These are phyloP conservation scores for Bombyx mandarina DNA, from an alignment of 1,140 invertebrate genomes.

Conservation along the genomic window DNA sequence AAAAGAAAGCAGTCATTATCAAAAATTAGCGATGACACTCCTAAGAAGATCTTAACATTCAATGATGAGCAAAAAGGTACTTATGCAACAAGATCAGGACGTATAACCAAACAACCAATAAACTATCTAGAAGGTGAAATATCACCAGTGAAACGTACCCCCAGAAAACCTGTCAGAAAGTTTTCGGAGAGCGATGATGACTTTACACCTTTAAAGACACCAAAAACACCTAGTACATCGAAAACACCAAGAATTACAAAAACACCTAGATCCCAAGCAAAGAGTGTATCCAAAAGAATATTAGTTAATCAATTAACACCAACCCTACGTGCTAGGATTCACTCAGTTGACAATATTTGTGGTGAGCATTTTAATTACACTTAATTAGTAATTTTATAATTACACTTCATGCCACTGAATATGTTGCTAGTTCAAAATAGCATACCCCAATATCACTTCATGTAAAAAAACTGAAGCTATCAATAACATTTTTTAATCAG, in stretches of 20 bases:
- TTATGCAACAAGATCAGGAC: constrained; percentile 32
- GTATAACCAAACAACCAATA: constrained; percentile 28
- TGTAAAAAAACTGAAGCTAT: too few relatives aligned
- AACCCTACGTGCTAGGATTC: constrained; percentile 43
- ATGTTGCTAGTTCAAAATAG: too few relatives aligned
- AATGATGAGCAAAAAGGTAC: constrained; percentile 36
- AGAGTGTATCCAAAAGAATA: constrained; percentile 42
- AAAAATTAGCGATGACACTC: constrained; percentile 37
- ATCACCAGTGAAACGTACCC: constrained; percentile 47
- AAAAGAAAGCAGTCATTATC: constrained; percentile 41
- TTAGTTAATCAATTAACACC: constrained; percentile 57
- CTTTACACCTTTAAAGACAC: constrained; percentile 36
- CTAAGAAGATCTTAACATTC: constrained; percentile 50
- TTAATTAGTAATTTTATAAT: too few relatives aligned
- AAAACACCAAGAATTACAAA: constrained; percentile 20
- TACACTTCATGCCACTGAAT: too few relatives aligned
- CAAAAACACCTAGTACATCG: constrained; percentile 31
- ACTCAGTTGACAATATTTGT: constrained; percentile 53
- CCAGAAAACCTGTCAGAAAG: constrained; percentile 27
- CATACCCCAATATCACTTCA: too few relatives aligned
- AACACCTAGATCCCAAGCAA: constrained; percentile 23
- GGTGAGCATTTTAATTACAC: constrained; percentile 23
- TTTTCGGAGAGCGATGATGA: constrained; percentile 50
- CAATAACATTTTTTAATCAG: too few relatives aligned
- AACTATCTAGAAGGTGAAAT: constrained; percentile 37